A percentile compares a stretch with the other conserved stretches of the same genome.
Evolutionary conservation across 1,140 invertebrate species (phyloP).

Genomic region (Neodiprion pinetum): DNA sequence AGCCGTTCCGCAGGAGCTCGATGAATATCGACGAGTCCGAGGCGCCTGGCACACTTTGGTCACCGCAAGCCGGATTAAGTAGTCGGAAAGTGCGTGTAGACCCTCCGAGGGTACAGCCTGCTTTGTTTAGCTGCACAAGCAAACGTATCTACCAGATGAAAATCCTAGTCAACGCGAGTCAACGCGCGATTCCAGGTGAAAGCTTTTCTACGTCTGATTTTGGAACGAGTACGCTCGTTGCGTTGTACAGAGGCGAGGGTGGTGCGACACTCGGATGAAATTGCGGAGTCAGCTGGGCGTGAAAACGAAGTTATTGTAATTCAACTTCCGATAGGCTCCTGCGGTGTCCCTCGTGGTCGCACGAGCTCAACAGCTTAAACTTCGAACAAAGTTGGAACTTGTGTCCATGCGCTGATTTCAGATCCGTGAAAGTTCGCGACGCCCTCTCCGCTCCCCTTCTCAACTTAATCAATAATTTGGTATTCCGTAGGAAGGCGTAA

Average conservation of each 20-base stretch:
- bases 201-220: too few relatives aligned
- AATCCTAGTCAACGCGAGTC: too few relatives aligned
- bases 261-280: too few relatives aligned
- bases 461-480: slow-evolving; percentile 15
- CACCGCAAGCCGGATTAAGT: background rate
- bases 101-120: too few relatives aligned
- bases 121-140: too few relatives aligned
- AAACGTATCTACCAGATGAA: too few relatives aligned
- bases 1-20: background rate
- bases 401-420: background rate
- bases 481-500: slow-evolving; percentile 6
- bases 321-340: background rate
- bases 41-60: background rate
- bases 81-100: too few relatives aligned
- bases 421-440: background rate
- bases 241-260: too few relatives aligned
- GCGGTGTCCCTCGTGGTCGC: background rate
- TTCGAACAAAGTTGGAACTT: background rate
- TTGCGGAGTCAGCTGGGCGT: too few relatives aligned
- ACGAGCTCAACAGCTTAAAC: background rate
- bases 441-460: background rate
- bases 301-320: too few relatives aligned
- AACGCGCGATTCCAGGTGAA: too few relatives aligned
- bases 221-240: too few relatives aligned
- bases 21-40: background rate